These are phyloP conservation scores for Oryzias javanicus DNA, from an alignment of 2,113 vertebrate species.

Conservation along the genomic window DNA sequence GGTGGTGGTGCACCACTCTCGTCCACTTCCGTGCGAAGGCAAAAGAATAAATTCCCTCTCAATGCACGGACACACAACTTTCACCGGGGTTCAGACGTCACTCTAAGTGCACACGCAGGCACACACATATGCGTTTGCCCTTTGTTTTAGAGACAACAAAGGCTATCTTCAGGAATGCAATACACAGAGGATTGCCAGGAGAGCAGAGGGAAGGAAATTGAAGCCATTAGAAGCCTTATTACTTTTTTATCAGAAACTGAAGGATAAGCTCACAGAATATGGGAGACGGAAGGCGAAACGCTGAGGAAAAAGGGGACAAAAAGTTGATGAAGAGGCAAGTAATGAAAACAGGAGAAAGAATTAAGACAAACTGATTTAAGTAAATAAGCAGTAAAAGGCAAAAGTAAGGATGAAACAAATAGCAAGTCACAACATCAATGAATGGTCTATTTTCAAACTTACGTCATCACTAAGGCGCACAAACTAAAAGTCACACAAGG, in stretches of 20 bases:
- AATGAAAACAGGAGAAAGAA: constrained; percentile 19
- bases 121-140: constrained; percentile 26
- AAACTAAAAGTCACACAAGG: too few relatives aligned
- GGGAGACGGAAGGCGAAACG: constrained; percentile 32
- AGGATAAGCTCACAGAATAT: constrained; percentile 58
- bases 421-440: too few relatives aligned
- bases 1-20: constrained; percentile 31
- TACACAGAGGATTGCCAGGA: constrained; percentile 53
- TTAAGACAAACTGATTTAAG: constrained; percentile 29
- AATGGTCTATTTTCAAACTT: too few relatives aligned
- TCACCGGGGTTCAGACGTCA: constrained; percentile 14
- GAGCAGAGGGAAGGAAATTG: constrained; percentile 61
- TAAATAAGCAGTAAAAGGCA: constrained; percentile 24
- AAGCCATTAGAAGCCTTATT: constrained; percentile 77
- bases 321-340: constrained; percentile 11
- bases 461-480: too few relatives aligned
- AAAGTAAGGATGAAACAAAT: constrained; percentile 28
- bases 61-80: constrained; percentile 1
- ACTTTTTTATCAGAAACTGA: constrained; percentile 78
- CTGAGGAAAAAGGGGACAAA: constrained; percentile 18
- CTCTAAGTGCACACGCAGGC: neutral
- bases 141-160: constrained; percentile 71
- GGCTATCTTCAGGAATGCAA: constrained; percentile 68
- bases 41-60: neutral
- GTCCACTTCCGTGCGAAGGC: constrained; percentile 35